These are phyloP conservation scores for Tribolium castaneum DNA, from an alignment of 1,140 invertebrate species.

Conservation along the genomic window DNA sequence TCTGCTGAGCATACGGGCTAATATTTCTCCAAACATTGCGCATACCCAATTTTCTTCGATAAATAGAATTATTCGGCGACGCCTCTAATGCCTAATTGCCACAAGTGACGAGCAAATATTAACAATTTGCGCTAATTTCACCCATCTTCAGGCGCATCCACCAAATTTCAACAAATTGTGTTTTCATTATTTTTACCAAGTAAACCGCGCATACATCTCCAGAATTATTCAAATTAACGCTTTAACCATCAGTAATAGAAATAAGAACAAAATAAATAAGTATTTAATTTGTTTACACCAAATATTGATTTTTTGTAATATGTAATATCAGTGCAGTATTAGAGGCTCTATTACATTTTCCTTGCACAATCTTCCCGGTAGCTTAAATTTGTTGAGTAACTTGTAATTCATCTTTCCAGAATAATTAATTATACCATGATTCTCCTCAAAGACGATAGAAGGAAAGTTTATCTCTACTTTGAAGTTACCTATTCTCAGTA, in stretches of 20 bases:
- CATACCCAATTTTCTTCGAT: slow-evolving; percentile 57
- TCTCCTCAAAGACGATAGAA: background rate
- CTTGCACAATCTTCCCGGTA: background rate
- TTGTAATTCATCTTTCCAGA: background rate
- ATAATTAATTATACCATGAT: background rate
- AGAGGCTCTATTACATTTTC: background rate
- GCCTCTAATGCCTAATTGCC: slow-evolving; percentile 9
- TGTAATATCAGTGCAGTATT: background rate
- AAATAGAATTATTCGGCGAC: slow-evolving; percentile 36
- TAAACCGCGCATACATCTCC: too few relatives aligned
- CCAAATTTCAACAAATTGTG: background rate
- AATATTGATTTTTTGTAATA: background rate
- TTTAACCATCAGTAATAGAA: too few relatives aligned
- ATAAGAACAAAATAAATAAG: too few relatives aligned
- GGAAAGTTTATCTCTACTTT: slow-evolving; percentile 1
- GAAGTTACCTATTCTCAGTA: background rate
- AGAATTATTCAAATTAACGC: too few relatives aligned
- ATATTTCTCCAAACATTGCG: slow-evolving; percentile 52
- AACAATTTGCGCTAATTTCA: background rate
- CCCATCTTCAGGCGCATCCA: background rate
- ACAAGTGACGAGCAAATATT: background rate
- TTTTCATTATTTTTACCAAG: background rate
- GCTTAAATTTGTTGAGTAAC: background rate
- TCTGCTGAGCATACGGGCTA: slow-evolving; percentile 41
- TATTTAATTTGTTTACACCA: too few relatives aligned